Evolutionary conservation across 2,113 vertebrate species (phyloP).

Genomic region (Chaetodon auriga): DNA sequence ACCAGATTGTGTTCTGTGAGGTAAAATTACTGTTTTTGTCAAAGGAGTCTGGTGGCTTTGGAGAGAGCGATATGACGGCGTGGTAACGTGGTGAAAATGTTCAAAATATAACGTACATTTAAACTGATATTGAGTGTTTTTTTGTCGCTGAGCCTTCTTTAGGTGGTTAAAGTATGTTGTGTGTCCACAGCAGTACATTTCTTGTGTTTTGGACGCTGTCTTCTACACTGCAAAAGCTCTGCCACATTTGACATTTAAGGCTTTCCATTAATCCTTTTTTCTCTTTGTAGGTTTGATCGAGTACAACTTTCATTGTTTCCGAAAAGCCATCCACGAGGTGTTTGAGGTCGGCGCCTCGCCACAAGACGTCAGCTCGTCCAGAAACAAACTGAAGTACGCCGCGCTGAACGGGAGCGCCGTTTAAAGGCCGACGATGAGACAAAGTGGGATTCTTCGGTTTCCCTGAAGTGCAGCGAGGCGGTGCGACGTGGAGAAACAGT

Average conservation of each 20-base stretch:
- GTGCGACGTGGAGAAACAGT: not conserved
- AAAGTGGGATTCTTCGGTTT: not conserved
- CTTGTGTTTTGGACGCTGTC: not conserved
- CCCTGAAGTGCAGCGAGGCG: not conserved
- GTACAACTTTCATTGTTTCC: conserved; percentile 99
- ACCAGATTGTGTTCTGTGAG: no score
- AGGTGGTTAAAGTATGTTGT: no score
- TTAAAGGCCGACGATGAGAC: not conserved
- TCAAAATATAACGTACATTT: no score
- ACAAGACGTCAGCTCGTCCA: conserved; percentile 84
- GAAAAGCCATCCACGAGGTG: conserved; percentile 98
- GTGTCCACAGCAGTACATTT: no score
- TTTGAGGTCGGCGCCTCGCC: conserved; percentile 92
- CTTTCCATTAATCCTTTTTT: not conserved
- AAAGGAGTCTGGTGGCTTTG: no score
- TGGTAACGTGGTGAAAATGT: no score
- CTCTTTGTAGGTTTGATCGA: conserved; percentile 92
- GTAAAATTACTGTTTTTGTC: no score
- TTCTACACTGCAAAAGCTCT: not conserved
- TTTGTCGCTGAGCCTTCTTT: no score
- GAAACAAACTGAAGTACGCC: conserved; percentile 53
- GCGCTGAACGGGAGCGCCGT: conserved; percentile 54
- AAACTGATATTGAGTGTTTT: no score
- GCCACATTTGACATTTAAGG: no score
- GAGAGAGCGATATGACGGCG: no score